These are phyloP conservation scores for Hippocampus mohnikei DNA, from an alignment of 2,113 vertebrate genomes.

Conservation along the genomic window DNA sequence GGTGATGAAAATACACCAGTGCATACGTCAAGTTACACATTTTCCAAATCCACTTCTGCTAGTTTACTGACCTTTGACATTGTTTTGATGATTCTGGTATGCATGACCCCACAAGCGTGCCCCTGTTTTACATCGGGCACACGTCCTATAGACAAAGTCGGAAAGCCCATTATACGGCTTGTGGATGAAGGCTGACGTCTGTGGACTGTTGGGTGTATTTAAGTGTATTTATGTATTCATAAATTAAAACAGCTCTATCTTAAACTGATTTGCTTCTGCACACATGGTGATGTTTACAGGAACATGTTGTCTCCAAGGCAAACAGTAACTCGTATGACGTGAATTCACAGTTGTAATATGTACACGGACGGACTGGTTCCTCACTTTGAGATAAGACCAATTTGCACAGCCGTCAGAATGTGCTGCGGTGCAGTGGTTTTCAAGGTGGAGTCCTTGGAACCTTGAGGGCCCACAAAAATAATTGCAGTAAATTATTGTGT, in stretches of 20 bases:
- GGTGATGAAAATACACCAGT: background rate
- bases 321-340: background rate
- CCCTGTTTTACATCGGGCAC: background rate
- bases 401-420: background rate
- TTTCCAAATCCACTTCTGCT: background rate
- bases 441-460: background rate
- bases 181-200: background rate
- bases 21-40: background rate
- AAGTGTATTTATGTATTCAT: too few species aligned
- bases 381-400: background rate
- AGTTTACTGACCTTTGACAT: constrained; percentile 11
- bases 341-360: background rate
- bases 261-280: background rate
- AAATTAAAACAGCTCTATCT: background rate
- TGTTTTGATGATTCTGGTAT: background rate
- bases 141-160: background rate
- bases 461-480: background rate
- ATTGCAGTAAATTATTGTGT: background rate
- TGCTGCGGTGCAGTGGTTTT: background rate
- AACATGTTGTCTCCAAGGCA: background rate
- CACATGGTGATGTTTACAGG: constrained; percentile 8
- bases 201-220: background rate
- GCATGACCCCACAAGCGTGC: background rate
- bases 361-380: background rate
- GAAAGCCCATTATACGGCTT: background rate